Evolutionary conservation across 2,113 vertebrate species (phyloP).

Genomic region (Bucco capensis): DNA sequence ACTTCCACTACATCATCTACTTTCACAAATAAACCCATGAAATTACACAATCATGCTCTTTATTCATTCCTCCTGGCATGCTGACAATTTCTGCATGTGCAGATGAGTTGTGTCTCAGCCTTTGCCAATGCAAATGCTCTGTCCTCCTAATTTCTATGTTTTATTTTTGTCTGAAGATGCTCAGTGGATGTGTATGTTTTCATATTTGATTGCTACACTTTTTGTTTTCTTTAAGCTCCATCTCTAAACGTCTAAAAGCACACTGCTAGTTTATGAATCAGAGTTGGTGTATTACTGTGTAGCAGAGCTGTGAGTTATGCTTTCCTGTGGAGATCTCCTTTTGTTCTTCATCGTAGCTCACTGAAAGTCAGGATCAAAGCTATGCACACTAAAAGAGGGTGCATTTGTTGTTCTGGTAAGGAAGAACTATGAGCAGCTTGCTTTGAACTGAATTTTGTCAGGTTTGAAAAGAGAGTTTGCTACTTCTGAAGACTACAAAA

Average conservation of each 20-base stretch:
- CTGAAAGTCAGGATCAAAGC: not conserved
- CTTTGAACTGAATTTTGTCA: conserved; percentile 2
- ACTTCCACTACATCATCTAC: not conserved
- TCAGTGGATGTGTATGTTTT: not conserved
- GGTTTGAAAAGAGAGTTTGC: not conserved
- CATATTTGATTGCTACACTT: not conserved
- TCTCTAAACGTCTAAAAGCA: not conserved
- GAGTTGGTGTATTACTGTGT: not conserved
- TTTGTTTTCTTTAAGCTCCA: not conserved
- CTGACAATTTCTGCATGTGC: conserved; percentile 4
- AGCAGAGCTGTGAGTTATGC: rapidly evolving
- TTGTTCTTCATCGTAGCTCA: not conserved
- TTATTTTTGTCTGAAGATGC: not conserved
- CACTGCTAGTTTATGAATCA: not conserved
- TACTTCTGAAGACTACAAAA: not conserved
- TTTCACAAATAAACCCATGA: not conserved
- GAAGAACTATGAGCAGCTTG: not conserved
- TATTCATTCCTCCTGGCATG: not conserved
- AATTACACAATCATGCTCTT: not conserved
- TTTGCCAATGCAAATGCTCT: conserved; percentile 7
- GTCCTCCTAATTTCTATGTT: not conserved
- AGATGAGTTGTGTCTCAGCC: not conserved
- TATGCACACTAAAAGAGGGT: not conserved
- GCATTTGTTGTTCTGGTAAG: not conserved
- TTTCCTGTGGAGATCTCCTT: not conserved